Evolutionary conservation across 2,113 vertebrate species (phyloP).

Genomic region (Pholis gunnellus): DNA sequence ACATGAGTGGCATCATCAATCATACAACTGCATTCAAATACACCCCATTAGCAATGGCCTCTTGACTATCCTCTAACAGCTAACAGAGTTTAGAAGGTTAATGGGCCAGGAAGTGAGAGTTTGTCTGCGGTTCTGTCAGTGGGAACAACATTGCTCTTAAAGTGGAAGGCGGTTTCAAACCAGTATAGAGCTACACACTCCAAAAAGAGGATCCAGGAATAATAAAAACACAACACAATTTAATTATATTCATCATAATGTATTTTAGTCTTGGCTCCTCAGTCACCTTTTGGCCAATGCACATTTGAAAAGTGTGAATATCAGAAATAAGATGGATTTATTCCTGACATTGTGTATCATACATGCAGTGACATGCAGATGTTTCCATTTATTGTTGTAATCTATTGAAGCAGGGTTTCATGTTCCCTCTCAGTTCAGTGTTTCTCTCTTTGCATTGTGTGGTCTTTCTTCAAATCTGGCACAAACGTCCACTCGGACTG

Average conservation of each 20-base stretch:
- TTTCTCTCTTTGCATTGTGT: background rate
- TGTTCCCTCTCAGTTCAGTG: background rate
- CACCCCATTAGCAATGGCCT: background rate
- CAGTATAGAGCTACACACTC: background rate
- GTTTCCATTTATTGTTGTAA: background rate
- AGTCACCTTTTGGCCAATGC: background rate
- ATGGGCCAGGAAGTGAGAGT: slow-evolving; percentile 9
- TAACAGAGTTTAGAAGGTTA: slow-evolving; percentile 13
- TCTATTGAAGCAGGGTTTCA: background rate
- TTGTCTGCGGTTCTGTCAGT: background rate
- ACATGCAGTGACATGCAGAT: too few species aligned
- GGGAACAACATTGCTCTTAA: background rate
- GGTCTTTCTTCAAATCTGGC: background rate
- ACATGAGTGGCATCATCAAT: background rate
- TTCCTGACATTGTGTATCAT: background rate
- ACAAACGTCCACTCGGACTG: background rate
- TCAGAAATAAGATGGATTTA: background rate
- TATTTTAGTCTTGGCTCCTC: background rate
- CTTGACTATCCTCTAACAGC: background rate
- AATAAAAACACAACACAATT: background rate
- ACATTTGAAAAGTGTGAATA: background rate
- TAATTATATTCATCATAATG: background rate
- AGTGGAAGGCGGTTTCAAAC: background rate
- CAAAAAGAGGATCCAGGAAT: background rate
- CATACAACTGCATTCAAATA: background rate